A percentile compares a stretch with the other conserved stretches of the same genome.
Evolutionary conservation across 2,888 invertebrate species (phyloP).

Genomic region (Heliconius cydno): DNA sequence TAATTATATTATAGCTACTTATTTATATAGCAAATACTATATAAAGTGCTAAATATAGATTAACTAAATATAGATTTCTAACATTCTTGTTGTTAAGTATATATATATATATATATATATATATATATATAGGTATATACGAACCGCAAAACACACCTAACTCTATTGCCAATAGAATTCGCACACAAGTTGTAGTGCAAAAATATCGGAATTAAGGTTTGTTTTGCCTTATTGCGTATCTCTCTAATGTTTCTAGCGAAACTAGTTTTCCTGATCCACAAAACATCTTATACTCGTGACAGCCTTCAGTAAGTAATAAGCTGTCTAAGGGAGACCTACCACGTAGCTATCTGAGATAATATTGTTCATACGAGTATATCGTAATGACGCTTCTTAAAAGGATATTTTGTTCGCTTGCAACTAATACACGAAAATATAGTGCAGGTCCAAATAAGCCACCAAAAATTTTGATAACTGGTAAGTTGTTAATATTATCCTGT

Average conservation of each 20-base stretch:
- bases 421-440: conserved; percentile 64
- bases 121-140: not conserved
- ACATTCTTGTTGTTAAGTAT: not conserved
- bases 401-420: conserved; percentile 56
- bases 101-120: not conserved
- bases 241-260: conserved; percentile 39
- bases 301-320: conserved; percentile 57
- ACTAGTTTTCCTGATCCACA: conserved; percentile 64
- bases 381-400: conserved; percentile 65
- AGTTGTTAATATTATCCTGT: conserved; percentile 51
- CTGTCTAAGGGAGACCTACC: conserved; percentile 62
- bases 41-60: not conserved
- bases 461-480: conserved; percentile 84
- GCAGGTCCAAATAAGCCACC: conserved; percentile 65
- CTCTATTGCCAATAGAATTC: conserved; percentile 44
- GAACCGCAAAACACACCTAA: conserved; percentile 62
- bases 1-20: not conserved
- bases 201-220: conserved; percentile 51
- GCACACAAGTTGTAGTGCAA: conserved; percentile 33
- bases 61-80: conserved; percentile 14
- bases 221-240: conserved; percentile 49
- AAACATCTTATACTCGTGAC: conserved; percentile 49
- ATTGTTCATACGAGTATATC: not conserved
- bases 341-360: conserved; percentile 52
- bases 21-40: not conserved